A percentile compares a stretch with the other conserved stretches of the same genome.
Evolutionary conservation across 92 coral and sea anemone genomes (phyloP).

Genomic region (Bergia sp.): DNA sequence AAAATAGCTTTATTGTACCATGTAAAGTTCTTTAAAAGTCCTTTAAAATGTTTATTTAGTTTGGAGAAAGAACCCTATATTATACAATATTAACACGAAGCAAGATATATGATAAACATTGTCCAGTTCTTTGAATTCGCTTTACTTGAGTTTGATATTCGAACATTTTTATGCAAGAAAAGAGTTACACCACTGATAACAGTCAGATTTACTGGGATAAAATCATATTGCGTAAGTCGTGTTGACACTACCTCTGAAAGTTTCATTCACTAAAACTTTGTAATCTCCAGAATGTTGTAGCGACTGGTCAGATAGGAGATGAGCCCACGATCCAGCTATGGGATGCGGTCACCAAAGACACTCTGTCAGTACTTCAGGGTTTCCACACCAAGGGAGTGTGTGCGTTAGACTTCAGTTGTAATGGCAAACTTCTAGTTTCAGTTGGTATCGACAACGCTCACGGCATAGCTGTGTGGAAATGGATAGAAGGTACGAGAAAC

Average conservation of each 20-base stretch:
- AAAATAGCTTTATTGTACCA: too few species aligned
- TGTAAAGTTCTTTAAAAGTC: too few species aligned
- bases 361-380: conserved; percentile 89
- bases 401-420: conserved; percentile 90
- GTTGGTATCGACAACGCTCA: conserved; percentile 92
- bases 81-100: too few species aligned
- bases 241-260: not conserved
- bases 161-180: too few species aligned
- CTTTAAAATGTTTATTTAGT: too few species aligned
- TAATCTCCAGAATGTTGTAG: conserved; percentile 81
- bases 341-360: conserved; percentile 93
- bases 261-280: not conserved
- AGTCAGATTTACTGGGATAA: not conserved
- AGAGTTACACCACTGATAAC: not conserved
- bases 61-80: too few species aligned
- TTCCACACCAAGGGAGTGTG: conserved; percentile 93
- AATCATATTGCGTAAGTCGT: too few species aligned
- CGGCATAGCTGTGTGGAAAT: conserved; percentile 94
- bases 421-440: conserved; percentile 90
- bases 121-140: too few species aligned
- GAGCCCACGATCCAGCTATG: conserved; percentile 97
- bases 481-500: conserved; percentile 79
- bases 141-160: too few species aligned
- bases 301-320: conserved; percentile 96
- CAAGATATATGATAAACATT: too few species aligned